Percentiles rank a stretch among this genome's conserved stretches.
phyloP scores from a whole-genome alignment of 2,888 invertebrate genomes.

The Oligia latruncula region DNA sequence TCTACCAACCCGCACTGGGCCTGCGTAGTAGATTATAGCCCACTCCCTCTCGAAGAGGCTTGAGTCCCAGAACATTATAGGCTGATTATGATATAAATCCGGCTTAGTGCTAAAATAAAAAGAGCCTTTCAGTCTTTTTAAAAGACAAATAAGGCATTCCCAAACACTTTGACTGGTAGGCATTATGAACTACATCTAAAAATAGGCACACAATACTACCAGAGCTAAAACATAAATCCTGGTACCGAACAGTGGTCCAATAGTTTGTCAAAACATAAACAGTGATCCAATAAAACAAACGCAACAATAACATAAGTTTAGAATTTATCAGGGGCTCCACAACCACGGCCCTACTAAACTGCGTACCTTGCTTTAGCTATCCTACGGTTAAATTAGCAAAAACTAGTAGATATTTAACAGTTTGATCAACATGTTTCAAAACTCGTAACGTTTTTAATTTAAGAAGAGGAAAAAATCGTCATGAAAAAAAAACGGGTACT shows the following conservation, averaged over 20 bases:
- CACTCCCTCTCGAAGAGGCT: not conserved
- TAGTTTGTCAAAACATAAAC: conserved; percentile 55
- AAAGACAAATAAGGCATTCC: not conserved
- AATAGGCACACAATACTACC: not conserved
- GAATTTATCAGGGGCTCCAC: conserved; percentile 41
- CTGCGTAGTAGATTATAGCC: not conserved
- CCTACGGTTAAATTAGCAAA: conserved; percentile 43
- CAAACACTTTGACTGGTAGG: not conserved
- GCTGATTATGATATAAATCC: not conserved
- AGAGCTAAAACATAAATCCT: not conserved
- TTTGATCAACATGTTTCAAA: not conserved
- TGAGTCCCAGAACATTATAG: no score
- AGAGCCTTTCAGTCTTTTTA: not conserved
- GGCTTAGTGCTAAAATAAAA: not conserved
- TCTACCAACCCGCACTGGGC: not conserved
- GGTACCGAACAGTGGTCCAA: conserved; percentile 11
- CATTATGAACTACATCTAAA: not conserved
- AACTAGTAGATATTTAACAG: conserved; percentile 19
- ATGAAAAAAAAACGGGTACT: not conserved
- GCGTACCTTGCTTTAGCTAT: conserved; percentile 21
- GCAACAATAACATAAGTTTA: conserved; percentile 52
- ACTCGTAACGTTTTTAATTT: not conserved
- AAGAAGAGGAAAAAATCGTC: not conserved
- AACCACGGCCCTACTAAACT: conserved; percentile 43
- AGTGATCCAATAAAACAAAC: conserved; percentile 52